Evolutionary conservation across 2,888 invertebrate genomes (phyloP).

Genomic region (Alcis repandata): DNA sequence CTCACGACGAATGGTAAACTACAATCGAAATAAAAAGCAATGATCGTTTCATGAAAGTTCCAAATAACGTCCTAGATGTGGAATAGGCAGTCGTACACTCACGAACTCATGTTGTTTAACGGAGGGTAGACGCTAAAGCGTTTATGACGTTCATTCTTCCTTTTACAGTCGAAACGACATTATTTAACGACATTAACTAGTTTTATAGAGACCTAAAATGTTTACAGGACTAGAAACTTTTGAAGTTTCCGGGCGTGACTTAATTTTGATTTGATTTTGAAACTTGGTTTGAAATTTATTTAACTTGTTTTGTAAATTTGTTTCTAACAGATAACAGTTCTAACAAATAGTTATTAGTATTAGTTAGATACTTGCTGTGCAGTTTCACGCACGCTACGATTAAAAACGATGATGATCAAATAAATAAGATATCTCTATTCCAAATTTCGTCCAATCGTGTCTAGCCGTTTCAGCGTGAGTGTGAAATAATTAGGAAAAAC

Average conservation of each 20-base stretch:
- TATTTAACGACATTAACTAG: constrained; percentile 29
- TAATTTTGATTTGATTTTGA: background rate
- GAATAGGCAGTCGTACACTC: constrained; percentile 21
- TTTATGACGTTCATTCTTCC: constrained; percentile 32
- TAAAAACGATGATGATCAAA: too few species aligned
- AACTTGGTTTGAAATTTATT: background rate
- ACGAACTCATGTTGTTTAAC: constrained; percentile 27
- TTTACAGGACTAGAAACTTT: constrained; percentile 7
- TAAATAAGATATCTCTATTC: too few species aligned
- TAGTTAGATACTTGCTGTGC: too few species aligned
- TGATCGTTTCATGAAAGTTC: constrained; percentile 18
- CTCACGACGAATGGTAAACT: constrained; percentile 16
- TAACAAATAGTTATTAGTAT: too few species aligned
- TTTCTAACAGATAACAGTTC: too few species aligned
- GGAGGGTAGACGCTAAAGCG: constrained; percentile 30
- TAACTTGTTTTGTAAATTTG: too few species aligned
- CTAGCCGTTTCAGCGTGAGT: too few species aligned
- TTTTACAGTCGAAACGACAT: constrained; percentile 27
- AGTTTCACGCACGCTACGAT: too few species aligned
- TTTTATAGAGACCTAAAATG: constrained; percentile 17
- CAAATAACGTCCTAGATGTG: constrained; percentile 20
- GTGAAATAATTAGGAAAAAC: too few species aligned
- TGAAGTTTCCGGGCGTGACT: background rate
- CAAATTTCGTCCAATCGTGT: too few species aligned
- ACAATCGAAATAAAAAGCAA: constrained; percentile 23